Percentiles rank a stretch among this genome's conserved stretches.
Conservation (phyloP, 2,113 vertebrate genomes). For the Ctenodactylus gundi region DNA sequence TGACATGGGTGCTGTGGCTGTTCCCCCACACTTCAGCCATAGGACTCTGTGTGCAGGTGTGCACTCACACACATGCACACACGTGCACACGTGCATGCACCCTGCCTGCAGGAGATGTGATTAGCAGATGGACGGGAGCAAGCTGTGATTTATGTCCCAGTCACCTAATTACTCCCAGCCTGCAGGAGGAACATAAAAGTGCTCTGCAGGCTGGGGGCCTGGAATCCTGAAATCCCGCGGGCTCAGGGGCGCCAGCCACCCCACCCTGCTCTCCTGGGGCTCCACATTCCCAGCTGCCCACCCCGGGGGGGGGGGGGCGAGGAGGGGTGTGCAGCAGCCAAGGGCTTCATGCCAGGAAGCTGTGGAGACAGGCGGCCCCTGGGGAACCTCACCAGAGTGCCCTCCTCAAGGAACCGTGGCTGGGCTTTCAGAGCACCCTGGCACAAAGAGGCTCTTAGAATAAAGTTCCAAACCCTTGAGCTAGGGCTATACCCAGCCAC, state of each 20-base stretch:
- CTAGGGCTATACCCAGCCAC: accelerated
- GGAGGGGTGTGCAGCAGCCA: background rate
- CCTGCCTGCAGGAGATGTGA: conserved; percentile 48
- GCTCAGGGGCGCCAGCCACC: background rate
- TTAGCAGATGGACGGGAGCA: conserved; percentile 37
- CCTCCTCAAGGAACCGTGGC: background rate
- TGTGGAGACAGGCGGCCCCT: accelerated
- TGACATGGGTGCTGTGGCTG: background rate
- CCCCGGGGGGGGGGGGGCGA: background rate
- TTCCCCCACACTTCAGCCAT: background rate
- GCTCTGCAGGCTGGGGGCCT: background rate
- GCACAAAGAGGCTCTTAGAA: background rate
- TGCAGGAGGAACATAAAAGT: background rate
- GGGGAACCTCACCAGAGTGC: too few relatives aligned
- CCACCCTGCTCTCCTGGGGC: background rate
- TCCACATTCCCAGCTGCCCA: background rate
- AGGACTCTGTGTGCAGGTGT: background rate
- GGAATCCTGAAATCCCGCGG: background rate
- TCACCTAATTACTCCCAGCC: conserved; percentile 56
- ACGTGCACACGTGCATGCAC: accelerated
- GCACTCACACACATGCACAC: background rate
- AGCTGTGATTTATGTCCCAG: conserved; percentile 28
- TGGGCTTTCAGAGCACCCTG: accelerated
- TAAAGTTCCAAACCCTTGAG: background rate
- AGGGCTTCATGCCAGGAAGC: background rate